phyloP scores from a whole-genome alignment of 2,888 invertebrate genomes.

The Argyresthia goedartella region DNA sequence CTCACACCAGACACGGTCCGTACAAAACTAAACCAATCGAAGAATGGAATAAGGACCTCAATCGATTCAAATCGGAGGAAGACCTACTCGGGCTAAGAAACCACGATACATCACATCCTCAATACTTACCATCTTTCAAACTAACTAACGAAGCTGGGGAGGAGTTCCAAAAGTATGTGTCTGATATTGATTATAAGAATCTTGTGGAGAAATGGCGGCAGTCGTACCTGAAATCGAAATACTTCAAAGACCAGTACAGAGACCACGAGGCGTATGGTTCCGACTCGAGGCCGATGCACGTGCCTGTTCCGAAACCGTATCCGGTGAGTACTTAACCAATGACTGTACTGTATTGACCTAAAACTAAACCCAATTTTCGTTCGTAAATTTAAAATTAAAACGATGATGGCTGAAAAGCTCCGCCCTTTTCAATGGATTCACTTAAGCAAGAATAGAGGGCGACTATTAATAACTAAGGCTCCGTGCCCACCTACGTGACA shows the following conservation, averaged over 20 bases:
- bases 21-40: conserved; percentile 26
- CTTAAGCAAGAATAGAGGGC: too few species aligned
- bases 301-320: conserved; percentile 54
- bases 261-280: conserved; percentile 28
- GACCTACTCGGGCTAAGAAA: conserved; percentile 54
- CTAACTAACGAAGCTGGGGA: conserved; percentile 24
- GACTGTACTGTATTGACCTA: neutral
- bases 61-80: conserved; percentile 54
- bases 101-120: conserved; percentile 49
- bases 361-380: neutral
- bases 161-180: conserved; percentile 11
- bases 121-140: conserved; percentile 41
- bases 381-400: conserved; percentile 7
- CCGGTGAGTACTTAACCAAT: conserved; percentile 37
- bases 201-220: conserved; percentile 56
- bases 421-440: too few species aligned
- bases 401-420: too few species aligned
- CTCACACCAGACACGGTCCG: conserved; percentile 27
- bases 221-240: conserved; percentile 52
- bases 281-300: conserved; percentile 45
- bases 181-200: conserved; percentile 45
- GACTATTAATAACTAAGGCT: too few species aligned
- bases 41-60: conserved; percentile 43
- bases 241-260: conserved; percentile 25
- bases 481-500: too few species aligned